Percentiles rank a stretch among this genome's conserved stretches.
phyloP scores from a whole-genome alignment of 2,113 vertebrate genomes.

The Piliocolobus tephrosceles region DNA sequence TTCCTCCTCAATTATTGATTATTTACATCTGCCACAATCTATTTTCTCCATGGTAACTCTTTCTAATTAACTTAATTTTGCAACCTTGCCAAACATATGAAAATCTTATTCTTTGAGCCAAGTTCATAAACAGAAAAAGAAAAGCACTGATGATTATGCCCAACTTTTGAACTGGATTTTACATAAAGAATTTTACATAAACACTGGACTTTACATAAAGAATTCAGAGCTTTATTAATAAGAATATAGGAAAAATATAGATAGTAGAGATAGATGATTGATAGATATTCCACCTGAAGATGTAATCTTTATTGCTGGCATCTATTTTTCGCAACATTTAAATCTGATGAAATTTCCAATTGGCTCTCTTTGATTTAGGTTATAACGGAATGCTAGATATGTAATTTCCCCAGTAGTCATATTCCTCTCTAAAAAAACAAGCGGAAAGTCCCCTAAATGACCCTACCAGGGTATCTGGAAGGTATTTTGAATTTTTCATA shows the following conservation, averaged over 20 bases:
- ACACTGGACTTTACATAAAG: not conserved
- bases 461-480: not conserved
- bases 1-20: not conserved
- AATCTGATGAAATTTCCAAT: not conserved
- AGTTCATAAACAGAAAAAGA: not conserved
- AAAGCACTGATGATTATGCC: not conserved
- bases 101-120: slow-evolving; percentile 3
- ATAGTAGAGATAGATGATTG: not conserved
- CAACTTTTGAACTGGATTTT: not conserved
- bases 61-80: slow-evolving; percentile 23
- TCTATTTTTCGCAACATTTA: not conserved
- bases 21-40: not conserved
- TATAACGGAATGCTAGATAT: not conserved
- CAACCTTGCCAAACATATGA: not conserved
- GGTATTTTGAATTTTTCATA: not conserved
- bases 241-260: not conserved
- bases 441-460: not conserved
- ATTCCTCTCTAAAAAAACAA: not conserved
- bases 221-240: not conserved
- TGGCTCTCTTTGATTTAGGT: not conserved
- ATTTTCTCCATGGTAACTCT: not conserved
- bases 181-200: not conserved
- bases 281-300: not conserved
- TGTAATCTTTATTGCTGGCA: not conserved
- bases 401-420: not conserved